Percentiles rank a stretch among this genome's conserved stretches.
These are phyloP conservation scores for Calyptommatus sinebrachiatus DNA, from an alignment of 2,113 vertebrate species.

Conservation along the genomic window DNA sequence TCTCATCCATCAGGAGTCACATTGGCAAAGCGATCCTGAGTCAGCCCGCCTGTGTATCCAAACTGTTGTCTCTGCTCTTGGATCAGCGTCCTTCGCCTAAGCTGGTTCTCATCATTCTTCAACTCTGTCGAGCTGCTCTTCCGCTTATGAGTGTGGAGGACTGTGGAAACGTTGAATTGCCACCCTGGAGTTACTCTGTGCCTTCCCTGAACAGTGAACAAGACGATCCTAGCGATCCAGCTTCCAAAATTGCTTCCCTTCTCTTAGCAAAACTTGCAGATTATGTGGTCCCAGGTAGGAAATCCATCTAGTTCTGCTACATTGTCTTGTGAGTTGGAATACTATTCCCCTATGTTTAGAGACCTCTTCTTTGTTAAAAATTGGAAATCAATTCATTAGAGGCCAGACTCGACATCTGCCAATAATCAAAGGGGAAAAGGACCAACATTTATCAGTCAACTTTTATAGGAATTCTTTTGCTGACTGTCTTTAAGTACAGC, in stretches of 20 bases:
- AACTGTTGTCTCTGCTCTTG: conserved; percentile 92
- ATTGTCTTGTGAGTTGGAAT: not conserved
- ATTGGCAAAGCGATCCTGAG: conserved; percentile 98
- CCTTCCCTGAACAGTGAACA: conserved; percentile 90
- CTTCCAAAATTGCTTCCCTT: conserved; percentile 92
- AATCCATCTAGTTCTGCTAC: too few relatives aligned
- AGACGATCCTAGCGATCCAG: conserved; percentile 92
- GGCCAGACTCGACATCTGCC: too few relatives aligned
- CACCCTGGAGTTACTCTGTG: conserved; percentile 94
- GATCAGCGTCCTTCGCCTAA: conserved; percentile 97
- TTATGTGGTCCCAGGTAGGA: conserved; percentile 94
- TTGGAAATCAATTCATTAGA: not conserved
- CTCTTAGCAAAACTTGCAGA: conserved; percentile 93
- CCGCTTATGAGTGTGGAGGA: conserved; percentile 98
- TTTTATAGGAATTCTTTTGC: not conserved
- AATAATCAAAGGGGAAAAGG: not conserved
- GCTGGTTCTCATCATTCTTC: conserved; percentile 95
- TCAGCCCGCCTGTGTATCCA: conserved; percentile 98
- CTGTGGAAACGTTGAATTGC: conserved; percentile 93
- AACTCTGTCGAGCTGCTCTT: conserved; percentile 90
- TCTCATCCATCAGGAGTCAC: conserved; percentile 81
- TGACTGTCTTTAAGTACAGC: too few relatives aligned
- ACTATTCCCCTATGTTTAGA: rapidly evolving
- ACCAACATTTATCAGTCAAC: too few relatives aligned
- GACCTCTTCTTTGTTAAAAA: not conserved